Conservation (phyloP, 2,797 vertebrate species). For the Eospalax fontanierii region DNA sequence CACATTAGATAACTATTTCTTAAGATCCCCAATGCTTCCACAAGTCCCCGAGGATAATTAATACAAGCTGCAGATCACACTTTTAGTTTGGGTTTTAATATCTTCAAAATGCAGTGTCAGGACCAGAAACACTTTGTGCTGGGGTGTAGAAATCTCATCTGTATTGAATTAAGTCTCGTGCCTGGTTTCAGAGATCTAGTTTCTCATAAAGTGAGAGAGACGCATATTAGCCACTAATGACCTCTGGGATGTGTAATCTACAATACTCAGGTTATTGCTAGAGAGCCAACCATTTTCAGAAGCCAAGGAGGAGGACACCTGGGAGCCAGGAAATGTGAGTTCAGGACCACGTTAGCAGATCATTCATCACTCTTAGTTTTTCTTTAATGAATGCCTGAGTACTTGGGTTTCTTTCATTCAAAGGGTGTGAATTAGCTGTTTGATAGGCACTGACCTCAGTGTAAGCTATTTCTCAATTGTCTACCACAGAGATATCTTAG, state of each 20-base stretch:
- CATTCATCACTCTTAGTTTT: background rate
- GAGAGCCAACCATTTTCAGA: background rate
- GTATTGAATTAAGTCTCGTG: constrained; percentile 74
- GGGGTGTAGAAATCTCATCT: constrained; percentile 61
- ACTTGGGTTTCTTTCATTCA: background rate
- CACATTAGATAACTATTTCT: constrained; percentile 74
- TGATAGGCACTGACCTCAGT: background rate
- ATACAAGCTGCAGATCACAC: constrained; percentile 73
- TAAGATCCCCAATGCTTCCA: constrained; percentile 70
- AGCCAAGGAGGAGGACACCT: background rate
- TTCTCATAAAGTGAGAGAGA: constrained; percentile 72
- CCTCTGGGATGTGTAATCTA: constrained; percentile 58
- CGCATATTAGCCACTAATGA: constrained; percentile 45
- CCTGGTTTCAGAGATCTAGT: constrained; percentile 74
- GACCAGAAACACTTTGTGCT: constrained; percentile 70
- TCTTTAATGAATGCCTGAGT: background rate
- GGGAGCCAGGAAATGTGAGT: background rate
- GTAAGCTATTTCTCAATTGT: constrained; percentile 29
- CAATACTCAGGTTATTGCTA: constrained; percentile 1
- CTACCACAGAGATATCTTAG: background rate
- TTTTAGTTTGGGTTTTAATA: constrained; percentile 77
- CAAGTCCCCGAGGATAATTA: constrained; percentile 76
- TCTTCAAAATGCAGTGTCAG: constrained; percentile 73
- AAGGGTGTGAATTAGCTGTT: constrained; percentile 33
- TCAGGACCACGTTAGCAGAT: background rate